Percentiles rank a stretch among this genome's conserved stretches.
Conservation (phyloP, 2,113 vertebrate species). For the Ptychochromis oligacanthus region DNA sequence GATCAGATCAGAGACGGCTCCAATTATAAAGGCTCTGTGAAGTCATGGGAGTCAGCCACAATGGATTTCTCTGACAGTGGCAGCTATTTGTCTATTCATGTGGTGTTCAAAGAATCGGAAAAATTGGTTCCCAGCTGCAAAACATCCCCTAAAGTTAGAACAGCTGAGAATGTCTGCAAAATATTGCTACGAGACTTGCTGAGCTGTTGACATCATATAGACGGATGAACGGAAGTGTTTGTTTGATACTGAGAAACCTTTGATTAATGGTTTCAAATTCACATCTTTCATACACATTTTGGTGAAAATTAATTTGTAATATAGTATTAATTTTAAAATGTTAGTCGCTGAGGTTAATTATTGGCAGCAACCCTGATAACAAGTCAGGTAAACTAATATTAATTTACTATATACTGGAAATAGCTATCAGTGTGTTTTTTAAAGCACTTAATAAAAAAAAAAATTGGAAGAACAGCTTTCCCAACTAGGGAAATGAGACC, state of each 20-base stretch:
- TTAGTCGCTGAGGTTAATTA: background rate
- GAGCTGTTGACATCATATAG: too few relatives aligned
- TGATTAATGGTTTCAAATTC: background rate
- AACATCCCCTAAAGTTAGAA: background rate
- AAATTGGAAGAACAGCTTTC: background rate
- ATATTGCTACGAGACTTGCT: background rate
- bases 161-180: background rate
- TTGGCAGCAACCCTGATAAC: background rate
- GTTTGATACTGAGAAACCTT: background rate
- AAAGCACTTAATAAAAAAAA: constrained; percentile 4
- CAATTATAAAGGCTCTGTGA: constrained; percentile 19
- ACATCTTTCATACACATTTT: background rate
- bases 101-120: background rate
- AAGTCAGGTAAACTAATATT: background rate
- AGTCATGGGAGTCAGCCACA: background rate
- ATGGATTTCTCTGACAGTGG: constrained; percentile 3
- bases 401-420: background rate
- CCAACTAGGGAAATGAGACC: background rate
- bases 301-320: background rate
- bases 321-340: background rate
- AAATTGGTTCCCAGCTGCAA: background rate
- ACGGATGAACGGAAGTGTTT: constrained; percentile 1
- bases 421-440: background rate
- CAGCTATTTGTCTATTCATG: constrained; percentile 5
- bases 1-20: constrained; percentile 21